phyloP scores from a whole-genome alignment of 64 coral and sea anemone genomes.

The Platygyra sinensis region DNA sequence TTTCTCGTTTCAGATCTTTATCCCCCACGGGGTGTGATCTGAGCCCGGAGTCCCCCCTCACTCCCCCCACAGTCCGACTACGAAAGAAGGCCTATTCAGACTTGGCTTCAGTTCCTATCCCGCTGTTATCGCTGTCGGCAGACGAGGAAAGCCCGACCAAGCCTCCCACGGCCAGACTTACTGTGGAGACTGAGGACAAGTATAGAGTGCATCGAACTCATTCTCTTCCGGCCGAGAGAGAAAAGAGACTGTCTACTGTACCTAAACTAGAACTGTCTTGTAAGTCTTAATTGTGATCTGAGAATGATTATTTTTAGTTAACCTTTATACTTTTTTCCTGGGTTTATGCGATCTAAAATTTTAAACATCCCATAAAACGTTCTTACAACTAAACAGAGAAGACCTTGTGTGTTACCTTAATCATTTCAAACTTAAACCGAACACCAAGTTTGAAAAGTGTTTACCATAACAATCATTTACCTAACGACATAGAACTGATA shows the following conservation, averaged over 20 bases:
- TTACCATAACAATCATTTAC: too few species aligned
- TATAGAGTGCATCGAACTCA: conserved; percentile 65
- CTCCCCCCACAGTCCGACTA: conserved; percentile 80
- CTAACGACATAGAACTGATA: too few species aligned
- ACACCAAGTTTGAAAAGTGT: too few species aligned
- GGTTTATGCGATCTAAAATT: too few species aligned
- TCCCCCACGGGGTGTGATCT: background rate
- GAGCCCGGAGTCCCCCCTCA: conserved; percentile 52
- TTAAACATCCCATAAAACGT: too few species aligned
- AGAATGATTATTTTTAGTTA: too few species aligned
- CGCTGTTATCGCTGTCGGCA: conserved; percentile 65
- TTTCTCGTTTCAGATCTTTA: background rate
- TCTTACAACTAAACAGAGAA: too few species aligned
- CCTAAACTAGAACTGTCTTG: conserved; percentile 81
- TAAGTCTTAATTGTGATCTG: background rate
- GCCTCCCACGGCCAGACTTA: conserved; percentile 13
- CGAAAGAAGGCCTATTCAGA: conserved; percentile 68
- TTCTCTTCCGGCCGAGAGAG: conserved; percentile 65
- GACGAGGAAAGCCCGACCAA: conserved; percentile 55
- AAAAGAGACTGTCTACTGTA: conserved; percentile 9
- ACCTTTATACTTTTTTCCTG: too few species aligned
- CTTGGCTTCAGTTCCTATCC: conserved; percentile 18
- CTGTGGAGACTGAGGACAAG: conserved; percentile 52
- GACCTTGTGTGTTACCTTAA: too few species aligned
- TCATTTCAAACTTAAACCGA: too few species aligned